Base-by-base conservation (phyloP, 2,113 vertebrate genomes). In the Lathamus discolor region DNA sequence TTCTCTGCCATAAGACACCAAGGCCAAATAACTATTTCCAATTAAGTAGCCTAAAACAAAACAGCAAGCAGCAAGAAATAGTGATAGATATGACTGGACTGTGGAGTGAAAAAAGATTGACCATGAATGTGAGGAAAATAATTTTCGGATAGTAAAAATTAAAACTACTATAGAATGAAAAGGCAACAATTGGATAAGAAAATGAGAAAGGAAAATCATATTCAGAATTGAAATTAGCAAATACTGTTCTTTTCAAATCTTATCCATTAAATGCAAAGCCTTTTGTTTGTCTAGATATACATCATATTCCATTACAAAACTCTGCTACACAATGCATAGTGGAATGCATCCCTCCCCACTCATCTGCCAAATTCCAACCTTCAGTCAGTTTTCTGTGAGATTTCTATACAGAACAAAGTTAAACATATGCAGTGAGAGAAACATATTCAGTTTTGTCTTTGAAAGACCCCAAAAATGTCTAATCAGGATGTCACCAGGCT, bases 21-120 rank as follows among this genome's bases (percentile, higher is more conserved):
- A 95, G 94, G 69, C 93, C 88, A 97, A 96, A 97, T 97, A 97
- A 94, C 96, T 72, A 90, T 96, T 98, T 96, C 94, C 87, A 96
- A 97, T 95, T 96, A 97, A 97, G 94, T 59, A 94, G 91, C 51
- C 93, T 86, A 73, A 97, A 93, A 59, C 86, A 88, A 94, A 95
- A 72, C 7, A 84, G 35, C 52, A 37, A 10, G 20, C 14, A 48
- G 43, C 17, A 92, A 96, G 80, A 88, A 95, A 91, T 4, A 75
- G 55, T 62, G 33, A 77, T 43, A 84, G 73, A 23, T 77, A 89
- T 41, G 75, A 62, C 22, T 7, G 17, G 51, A n/a, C 75, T 44
- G 24, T 24, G 20, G 68, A 97, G 91, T 59, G 77, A 66, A 54
- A 41, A 84, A 73, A 90, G 27, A 63, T 2, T 48, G 61, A 79